Evolutionary conservation across 2,888 invertebrate species (phyloP).

Genomic region (Trissolcus japonicus): DNA sequence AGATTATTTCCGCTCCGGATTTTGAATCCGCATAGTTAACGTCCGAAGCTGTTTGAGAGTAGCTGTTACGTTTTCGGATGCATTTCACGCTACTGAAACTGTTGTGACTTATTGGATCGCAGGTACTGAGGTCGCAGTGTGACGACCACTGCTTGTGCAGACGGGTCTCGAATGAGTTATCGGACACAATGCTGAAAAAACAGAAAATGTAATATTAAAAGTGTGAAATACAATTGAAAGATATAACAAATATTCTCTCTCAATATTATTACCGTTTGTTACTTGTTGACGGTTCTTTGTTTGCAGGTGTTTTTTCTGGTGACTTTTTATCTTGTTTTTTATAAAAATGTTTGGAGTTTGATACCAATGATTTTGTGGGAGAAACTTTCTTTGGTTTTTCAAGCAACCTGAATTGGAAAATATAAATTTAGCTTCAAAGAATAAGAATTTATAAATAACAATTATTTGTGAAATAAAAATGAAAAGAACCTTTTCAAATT

Average conservation of each 20-base stretch:
- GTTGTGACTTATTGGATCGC: slow-evolving; percentile 49
- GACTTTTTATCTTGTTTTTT: slow-evolving; percentile 42
- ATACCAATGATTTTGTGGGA: slow-evolving; percentile 62
- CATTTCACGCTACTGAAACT: slow-evolving; percentile 54
- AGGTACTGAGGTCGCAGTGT: slow-evolving; percentile 70
- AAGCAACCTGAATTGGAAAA: slow-evolving; percentile 61
- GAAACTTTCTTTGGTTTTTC: slow-evolving; percentile 70
- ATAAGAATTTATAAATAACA: neutral
- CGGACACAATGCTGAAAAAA: slow-evolving; percentile 46
- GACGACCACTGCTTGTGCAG: slow-evolving; percentile 73
- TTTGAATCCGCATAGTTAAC: slow-evolving; percentile 65
- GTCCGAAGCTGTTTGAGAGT: slow-evolving; percentile 69
- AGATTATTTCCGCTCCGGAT: slow-evolving; percentile 69
- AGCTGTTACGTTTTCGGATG: slow-evolving; percentile 69
- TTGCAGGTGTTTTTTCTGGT: neutral
- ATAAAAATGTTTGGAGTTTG: slow-evolving; percentile 60
- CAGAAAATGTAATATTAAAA: neutral
- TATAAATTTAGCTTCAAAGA: neutral
- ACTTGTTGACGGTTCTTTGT: neutral
- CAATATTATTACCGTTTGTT: neutral
- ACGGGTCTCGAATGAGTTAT: slow-evolving; percentile 24
- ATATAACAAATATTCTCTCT: neutral
- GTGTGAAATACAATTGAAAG: neutral
- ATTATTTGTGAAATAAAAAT: neutral
- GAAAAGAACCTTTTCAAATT: slow-evolving; percentile 75